Conservation (phyloP, 2,113 vertebrate species). For the human region DNA sequence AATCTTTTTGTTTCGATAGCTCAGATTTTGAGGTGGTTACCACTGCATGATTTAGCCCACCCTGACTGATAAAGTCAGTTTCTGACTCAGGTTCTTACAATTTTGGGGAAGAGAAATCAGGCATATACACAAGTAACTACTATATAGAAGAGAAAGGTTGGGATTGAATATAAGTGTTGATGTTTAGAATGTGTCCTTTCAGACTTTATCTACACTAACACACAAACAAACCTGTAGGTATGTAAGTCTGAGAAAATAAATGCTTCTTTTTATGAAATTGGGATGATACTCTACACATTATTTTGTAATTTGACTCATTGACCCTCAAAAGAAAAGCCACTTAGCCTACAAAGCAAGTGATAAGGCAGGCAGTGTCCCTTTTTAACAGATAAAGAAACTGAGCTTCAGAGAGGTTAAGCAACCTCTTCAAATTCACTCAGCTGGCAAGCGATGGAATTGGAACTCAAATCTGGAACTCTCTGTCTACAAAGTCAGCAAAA, state of each 20-base stretch:
- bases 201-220: background rate
- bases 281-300: background rate
- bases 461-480: background rate
- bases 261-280: background rate
- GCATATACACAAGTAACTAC: background rate
- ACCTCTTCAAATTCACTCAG: background rate
- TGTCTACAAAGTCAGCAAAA: background rate
- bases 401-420: background rate
- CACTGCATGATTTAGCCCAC: background rate
- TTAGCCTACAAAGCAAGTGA: background rate
- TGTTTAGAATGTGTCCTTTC: background rate
- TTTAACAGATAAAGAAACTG: background rate
- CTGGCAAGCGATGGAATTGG: background rate
- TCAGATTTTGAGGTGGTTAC: background rate
- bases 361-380: background rate
- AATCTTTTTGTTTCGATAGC: background rate
- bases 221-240: background rate
- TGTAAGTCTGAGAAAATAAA: background rate
- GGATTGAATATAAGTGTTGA: background rate
- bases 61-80: background rate
- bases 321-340: background rate
- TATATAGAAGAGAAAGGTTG: background rate
- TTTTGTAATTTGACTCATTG: constrained; percentile 7
- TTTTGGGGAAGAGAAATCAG: background rate
- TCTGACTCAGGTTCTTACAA: background rate